Percentiles rank a stretch among this genome's conserved stretches.
These are phyloP conservation scores for Tipula helvola DNA, from an alignment of 2,888 invertebrate species.

Conservation along the genomic window DNA sequence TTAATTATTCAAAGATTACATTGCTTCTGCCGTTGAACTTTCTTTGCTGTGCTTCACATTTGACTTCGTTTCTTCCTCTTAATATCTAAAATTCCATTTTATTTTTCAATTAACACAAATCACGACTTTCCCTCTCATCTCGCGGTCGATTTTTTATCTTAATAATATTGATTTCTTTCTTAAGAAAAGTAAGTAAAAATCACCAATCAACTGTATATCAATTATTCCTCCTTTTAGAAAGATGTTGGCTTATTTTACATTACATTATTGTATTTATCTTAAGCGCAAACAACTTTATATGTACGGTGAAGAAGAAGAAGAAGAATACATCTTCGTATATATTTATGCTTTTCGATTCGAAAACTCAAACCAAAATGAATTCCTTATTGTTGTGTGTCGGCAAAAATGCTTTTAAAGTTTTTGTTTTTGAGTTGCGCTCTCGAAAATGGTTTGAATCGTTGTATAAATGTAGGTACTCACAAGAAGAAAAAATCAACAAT, in stretches of 20 bases:
- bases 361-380: background rate
- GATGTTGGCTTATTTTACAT: background rate
- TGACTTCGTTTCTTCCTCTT: no score
- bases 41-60: no score
- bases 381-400: background rate
- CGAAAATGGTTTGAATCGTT: background rate
- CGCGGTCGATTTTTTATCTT: background rate
- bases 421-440: background rate
- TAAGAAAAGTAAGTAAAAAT: background rate
- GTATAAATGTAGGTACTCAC: background rate
- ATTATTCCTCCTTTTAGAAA: background rate
- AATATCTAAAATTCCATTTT: background rate
- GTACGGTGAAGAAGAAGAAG: background rate
- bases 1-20: no score
- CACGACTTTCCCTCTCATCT: background rate
- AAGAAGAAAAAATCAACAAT: background rate
- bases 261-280: background rate
- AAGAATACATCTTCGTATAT: background rate
- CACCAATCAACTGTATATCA: background rate
- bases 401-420: background rate
- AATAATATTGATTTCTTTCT: background rate
- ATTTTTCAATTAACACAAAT: background rate
- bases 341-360: background rate
- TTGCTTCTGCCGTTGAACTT: no score
- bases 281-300: background rate